These are phyloP conservation scores for Sinopyrophorus schimmeli DNA, from an alignment of 2,888 invertebrate genomes.

Conservation along the genomic window DNA sequence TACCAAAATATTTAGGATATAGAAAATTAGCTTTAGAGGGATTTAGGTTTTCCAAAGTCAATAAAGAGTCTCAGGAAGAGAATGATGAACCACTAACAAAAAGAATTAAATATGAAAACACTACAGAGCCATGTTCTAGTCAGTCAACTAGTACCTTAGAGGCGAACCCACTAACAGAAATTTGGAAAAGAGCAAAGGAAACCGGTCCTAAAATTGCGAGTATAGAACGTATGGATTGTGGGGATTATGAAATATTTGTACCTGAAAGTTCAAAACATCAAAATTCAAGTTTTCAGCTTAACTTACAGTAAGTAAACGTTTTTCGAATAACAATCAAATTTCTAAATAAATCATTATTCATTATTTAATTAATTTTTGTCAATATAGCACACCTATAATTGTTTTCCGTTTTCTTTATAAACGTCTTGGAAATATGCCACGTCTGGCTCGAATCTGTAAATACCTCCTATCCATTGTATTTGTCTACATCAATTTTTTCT, in stretches of 20 bases:
- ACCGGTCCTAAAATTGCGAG: constrained; percentile 36
- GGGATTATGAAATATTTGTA: constrained; percentile 43
- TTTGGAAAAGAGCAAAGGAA: constrained; percentile 39
- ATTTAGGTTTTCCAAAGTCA: constrained; percentile 22
- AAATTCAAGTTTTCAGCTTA: constrained; percentile 39
- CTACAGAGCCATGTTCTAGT: not conserved
- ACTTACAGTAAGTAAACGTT: constrained; percentile 12
- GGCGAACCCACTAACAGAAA: constrained; percentile 18
- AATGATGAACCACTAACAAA: no score
- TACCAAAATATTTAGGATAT: constrained; percentile 44
- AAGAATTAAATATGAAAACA: no score
- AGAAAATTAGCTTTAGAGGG: constrained; percentile 44
- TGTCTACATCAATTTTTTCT: no score
- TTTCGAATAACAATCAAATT: no score
- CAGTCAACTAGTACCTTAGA: not conserved
- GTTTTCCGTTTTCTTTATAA: no score
- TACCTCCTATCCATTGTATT: no score
- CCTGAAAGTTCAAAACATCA: constrained; percentile 35
- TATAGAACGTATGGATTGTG: constrained; percentile 2
- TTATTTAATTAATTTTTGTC: no score
- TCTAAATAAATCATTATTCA: no score
- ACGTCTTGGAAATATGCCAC: no score
- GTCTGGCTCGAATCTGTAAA: no score
- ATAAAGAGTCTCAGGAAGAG: no score
- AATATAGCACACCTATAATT: no score